Conservation (phyloP, 2,888 invertebrate species). For the Trissoscelio sp. region DNA sequence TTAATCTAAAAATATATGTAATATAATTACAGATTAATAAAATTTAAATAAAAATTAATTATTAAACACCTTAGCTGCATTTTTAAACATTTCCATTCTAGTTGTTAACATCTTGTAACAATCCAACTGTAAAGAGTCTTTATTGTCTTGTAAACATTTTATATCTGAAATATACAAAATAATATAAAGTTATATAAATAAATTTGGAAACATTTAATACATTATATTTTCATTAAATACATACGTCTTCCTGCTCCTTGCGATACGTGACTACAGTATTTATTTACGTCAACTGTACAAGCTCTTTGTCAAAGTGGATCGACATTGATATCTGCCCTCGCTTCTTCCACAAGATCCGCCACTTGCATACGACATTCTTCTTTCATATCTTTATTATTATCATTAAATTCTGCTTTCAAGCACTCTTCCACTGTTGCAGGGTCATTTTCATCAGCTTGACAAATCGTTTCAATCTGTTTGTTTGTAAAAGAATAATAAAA, state of each 20-base stretch:
- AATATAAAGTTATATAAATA: background rate
- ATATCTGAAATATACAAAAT: slow-evolving; percentile 86
- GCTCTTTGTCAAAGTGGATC: slow-evolving; percentile 96
- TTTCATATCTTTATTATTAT: slow-evolving; percentile 89
- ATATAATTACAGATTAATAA: too few relatives aligned
- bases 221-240: too few relatives aligned
- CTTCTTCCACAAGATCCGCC: slow-evolving; percentile 94
- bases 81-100: slow-evolving; percentile 95
- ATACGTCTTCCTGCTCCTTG: slow-evolving; percentile 96
- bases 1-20: background rate
- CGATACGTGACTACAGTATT: slow-evolving; percentile 91
- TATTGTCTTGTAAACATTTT: slow-evolving; percentile 89
- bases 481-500: slow-evolving; percentile 68
- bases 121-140: slow-evolving; percentile 89
- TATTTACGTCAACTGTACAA: slow-evolving; percentile 93
- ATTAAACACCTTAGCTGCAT: slow-evolving; percentile 90
- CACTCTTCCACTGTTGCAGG: slow-evolving; percentile 93
- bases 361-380: slow-evolving; percentile 93
- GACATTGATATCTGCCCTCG: slow-evolving; percentile 96
- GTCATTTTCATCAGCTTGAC: slow-evolving; percentile 84
- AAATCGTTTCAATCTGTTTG: slow-evolving; percentile 83
- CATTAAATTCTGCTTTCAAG: slow-evolving; percentile 88
- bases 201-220: too few relatives aligned
- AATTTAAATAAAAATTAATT: too few relatives aligned
- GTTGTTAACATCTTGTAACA: slow-evolving; percentile 92